These are phyloP conservation scores for Montipora capitata DNA, from an alignment of 92 coral and sea anemone species.

Conservation along the genomic window DNA sequence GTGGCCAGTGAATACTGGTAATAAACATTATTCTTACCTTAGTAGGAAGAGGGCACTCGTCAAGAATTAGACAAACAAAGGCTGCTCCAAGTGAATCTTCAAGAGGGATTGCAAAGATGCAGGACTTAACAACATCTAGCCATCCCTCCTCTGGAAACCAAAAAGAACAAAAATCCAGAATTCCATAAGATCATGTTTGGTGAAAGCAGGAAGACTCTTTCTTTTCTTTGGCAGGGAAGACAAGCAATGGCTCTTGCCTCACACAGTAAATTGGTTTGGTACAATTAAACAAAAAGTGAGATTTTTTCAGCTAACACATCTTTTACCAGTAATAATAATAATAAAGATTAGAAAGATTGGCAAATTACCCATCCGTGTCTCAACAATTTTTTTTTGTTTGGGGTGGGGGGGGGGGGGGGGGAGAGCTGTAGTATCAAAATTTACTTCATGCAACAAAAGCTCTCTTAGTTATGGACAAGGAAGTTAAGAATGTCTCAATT, in stretches of 20 bases:
- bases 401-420: no score
- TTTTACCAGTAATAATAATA: no score
- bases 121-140: conserved; percentile 95
- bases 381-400: no score
- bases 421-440: no score
- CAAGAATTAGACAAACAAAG: conserved; percentile 91
- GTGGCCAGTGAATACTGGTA: no score
- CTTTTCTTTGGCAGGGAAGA: neutral
- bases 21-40: conserved; percentile 68
- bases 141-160: conserved; percentile 92
- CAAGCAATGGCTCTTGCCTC: neutral
- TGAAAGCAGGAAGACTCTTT: no score
- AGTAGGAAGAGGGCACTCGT: conserved; percentile 98
- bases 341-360: no score
- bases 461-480: no score
- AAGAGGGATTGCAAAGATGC: conserved; percentile 92
- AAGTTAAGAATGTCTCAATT: no score
- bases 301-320: no score
- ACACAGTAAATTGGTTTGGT: neutral
- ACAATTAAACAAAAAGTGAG: neutral
- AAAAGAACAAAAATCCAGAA: neutral
- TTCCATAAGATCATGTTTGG: neutral
- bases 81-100: conserved; percentile 97
- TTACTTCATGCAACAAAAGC: no score
- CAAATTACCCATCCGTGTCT: no score